Evolutionary conservation across 2,113 vertebrate genomes (phyloP).

Genomic region (Leiothrix lutea): DNA sequence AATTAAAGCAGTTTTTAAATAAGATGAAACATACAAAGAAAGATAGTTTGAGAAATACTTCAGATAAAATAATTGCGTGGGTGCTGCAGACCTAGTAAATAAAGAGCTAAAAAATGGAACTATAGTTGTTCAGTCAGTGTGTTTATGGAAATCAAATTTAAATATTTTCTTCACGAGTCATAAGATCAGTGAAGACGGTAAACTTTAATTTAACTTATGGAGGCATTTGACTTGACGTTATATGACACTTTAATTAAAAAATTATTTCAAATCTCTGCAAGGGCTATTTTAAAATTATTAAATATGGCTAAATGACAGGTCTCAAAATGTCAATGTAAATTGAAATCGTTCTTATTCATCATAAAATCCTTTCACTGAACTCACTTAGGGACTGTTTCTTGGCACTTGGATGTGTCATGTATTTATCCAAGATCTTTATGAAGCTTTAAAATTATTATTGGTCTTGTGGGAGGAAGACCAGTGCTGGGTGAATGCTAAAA

Average conservation of each 20-base stretch:
- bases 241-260: conserved; percentile 15
- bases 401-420: not conserved
- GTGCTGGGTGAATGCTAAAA: not conserved
- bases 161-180: not conserved
- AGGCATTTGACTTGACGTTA: conserved; percentile 11
- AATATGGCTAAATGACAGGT: not conserved
- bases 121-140: not conserved
- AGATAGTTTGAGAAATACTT: not conserved
- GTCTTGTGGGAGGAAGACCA: not conserved
- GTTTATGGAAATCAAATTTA: not conserved
- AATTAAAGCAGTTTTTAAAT: not conserved
- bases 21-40: not conserved
- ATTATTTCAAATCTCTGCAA: conserved; percentile 1
- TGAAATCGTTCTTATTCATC: not conserved
- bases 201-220: not conserved
- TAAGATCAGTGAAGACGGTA: not conserved
- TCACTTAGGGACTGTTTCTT: not conserved
- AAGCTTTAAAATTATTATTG: not conserved
- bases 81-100: not conserved
- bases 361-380: not conserved
- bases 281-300: not conserved
- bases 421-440: not conserved
- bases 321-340: conserved; percentile 17
- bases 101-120: not conserved
- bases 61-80: not conserved